Base-by-base conservation (phyloP, 2,113 vertebrate species). In the Phrynosoma blainvillii region DNA sequence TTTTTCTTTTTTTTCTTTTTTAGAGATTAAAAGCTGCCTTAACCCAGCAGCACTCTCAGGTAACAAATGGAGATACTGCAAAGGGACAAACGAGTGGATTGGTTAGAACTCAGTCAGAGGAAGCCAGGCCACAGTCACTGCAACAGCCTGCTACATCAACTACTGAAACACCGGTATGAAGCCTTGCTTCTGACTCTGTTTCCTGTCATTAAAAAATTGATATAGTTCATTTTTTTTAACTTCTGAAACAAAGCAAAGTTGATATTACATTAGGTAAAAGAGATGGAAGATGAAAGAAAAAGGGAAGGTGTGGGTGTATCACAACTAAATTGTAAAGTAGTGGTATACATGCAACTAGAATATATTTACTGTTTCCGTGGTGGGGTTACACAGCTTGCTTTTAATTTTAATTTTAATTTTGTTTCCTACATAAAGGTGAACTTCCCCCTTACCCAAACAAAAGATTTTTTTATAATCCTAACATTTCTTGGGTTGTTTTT, bases 101-200 rank as follows among this genome's bases (percentile, higher is more conserved):
- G 90, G 94, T 91, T 89, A 97, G 97, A 90, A 96, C 92, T 93
- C 97, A 97, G n/a, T 93, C 97, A n/a, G 98, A 98, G 91, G 98
- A 98, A 66, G 95, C 97, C 11, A 97, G 97, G 73, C 95, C 97
- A 78, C 98, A 98, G 84, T 98, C 99, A 36, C 96, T 99, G n/a
- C 99, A 99, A 89, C 98, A 99, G 89, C 98, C 98, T 85, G 98
- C 98, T 92, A 99, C 98, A 73, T 99, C 99, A 90, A 99, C 98
- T 90, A 99, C 98, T 89, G 98, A 99, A 96, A 99, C 98, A 62
- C 98, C 98, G 96, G 99, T 99, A 97, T 92, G 98, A 78, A 8
- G 0, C 0, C 27, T 2, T 75, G 14, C 20, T 66, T 91, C 47
- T 73, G 56, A 1, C 2, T 4, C 7, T 2, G 73, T 6, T 85